A percentile compares a stretch with the other conserved stretches of the same genome.
Evolutionary conservation across 2,113 vertebrate genomes (phyloP).

Genomic region (Dromas ardeola): DNA sequence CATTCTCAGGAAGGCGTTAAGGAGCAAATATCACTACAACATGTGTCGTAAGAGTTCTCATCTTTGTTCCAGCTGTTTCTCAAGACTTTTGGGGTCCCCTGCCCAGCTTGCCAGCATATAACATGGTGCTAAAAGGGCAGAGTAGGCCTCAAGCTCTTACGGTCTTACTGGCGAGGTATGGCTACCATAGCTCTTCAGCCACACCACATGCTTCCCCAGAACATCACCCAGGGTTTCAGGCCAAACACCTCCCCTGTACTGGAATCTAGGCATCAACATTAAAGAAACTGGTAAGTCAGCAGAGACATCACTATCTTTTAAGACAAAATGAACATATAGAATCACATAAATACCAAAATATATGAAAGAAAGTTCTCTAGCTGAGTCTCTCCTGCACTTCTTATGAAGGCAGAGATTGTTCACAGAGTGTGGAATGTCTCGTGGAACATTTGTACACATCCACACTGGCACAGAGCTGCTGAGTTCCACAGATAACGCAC

Average conservation of each 20-base stretch:
- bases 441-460: not conserved
- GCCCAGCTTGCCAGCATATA: not conserved
- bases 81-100: not conserved
- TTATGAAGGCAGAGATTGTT: not conserved
- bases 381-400: not conserved
- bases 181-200: not conserved
- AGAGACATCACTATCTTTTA: not conserved
- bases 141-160: not conserved
- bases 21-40: not conserved
- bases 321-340: not conserved
- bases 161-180: not conserved
- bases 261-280: not conserved
- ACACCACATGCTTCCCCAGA: accelerated
- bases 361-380: not conserved
- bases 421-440: not conserved
- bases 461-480: not conserved
- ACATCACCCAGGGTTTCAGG: not conserved
- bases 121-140: not conserved
- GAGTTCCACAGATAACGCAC: not conserved
- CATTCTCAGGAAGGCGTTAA: not conserved
- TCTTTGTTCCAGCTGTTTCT: not conserved
- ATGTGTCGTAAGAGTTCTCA: not conserved
- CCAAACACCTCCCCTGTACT: not conserved
- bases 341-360: not conserved
- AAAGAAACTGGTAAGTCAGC: not conserved